Evolutionary conservation across 2,797 vertebrate species (phyloP).

Genomic region (Tarsius wallacei): DNA sequence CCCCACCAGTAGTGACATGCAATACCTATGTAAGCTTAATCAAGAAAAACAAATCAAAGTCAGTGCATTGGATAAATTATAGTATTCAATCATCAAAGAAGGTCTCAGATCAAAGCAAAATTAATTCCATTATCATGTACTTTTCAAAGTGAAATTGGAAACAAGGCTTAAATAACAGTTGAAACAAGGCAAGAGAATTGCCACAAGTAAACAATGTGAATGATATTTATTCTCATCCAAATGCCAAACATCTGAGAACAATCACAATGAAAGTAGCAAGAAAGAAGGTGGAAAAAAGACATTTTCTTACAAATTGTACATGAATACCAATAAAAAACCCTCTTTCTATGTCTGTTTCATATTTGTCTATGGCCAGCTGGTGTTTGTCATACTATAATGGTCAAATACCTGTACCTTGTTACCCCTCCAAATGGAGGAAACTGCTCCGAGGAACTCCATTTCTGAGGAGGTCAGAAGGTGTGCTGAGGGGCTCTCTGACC

Average conservation of each 20-base stretch:
- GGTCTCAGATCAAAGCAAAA: conserved; percentile 78
- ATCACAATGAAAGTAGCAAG: not conserved
- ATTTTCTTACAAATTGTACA: not conserved
- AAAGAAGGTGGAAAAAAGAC: not conserved
- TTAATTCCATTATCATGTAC: conserved; percentile 76
- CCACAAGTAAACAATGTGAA: conserved; percentile 75
- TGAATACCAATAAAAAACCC: not conserved
- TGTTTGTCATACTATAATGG: not conserved
- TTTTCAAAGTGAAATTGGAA: conserved; percentile 82
- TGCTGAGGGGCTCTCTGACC: not conserved
- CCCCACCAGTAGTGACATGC: conserved; percentile 71
- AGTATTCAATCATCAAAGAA: conserved; percentile 71
- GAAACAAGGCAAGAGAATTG: conserved; percentile 72
- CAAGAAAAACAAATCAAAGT: conserved; percentile 73
- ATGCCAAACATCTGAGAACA: conserved; percentile 57
- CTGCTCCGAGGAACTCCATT: not conserved
- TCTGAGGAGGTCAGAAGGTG: not conserved
- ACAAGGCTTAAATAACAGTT: conserved; percentile 80
- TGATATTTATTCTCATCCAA: conserved; percentile 24
- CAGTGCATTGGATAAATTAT: conserved; percentile 58
- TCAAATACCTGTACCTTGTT: not conserved
- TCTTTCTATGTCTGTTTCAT: not conserved
- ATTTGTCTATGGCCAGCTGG: not conserved
- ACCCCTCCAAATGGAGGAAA: not conserved
- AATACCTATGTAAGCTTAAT: conserved; percentile 66